A percentile compares a stretch with the other conserved stretches of the same genome.
Conservation (phyloP, 2,797 vertebrate species). For the Peromyscus nudipes region DNA sequence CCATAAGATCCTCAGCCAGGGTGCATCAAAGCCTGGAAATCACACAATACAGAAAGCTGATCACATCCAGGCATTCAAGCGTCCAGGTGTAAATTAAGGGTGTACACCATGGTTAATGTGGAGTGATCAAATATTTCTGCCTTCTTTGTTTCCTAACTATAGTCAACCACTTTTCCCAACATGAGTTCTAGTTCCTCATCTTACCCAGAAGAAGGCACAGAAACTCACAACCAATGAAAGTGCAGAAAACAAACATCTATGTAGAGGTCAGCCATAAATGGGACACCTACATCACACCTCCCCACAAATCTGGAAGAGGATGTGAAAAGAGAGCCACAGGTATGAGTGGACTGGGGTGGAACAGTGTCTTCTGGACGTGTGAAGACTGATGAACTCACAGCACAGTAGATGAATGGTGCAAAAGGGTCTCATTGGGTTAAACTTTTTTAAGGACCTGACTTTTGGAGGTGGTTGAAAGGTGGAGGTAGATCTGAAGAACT, state of each 20-base stretch:
- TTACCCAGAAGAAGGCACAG: neutral
- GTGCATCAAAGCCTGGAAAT: neutral
- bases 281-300: neutral
- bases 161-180: neutral
- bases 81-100: neutral
- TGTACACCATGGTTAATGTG: neutral
- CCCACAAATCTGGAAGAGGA: too few species aligned
- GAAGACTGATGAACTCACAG: neutral
- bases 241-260: neutral
- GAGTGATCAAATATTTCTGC: neutral
- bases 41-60: neutral
- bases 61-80: neutral
- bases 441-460: neutral
- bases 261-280: too few species aligned
- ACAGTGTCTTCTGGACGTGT: neutral
- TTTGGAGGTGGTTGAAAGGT: neutral
- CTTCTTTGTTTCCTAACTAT: neutral
- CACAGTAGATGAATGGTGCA: neutral
- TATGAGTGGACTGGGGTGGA: neutral
- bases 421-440: neutral
- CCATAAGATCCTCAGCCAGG: neutral
- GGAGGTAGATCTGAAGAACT: neutral
- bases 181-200: neutral
- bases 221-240: neutral
- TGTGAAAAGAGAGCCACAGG: fast-evolving